These are phyloP conservation scores for Calliphora vomitoria DNA, from an alignment of 2,888 invertebrate genomes.

Conservation along the genomic window DNA sequence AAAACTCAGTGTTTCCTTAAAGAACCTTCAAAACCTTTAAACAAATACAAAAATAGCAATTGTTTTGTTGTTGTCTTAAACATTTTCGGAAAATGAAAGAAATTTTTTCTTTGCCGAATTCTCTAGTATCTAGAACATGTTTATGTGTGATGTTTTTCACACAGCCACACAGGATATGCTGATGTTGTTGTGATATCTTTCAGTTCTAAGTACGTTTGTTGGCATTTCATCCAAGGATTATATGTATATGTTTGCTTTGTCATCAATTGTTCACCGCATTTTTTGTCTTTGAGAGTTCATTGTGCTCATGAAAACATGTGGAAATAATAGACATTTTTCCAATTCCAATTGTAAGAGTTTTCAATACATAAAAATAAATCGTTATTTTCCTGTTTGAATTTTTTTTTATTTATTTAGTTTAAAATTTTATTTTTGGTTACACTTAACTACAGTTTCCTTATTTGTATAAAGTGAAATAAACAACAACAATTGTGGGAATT, in stretches of 20 bases:
- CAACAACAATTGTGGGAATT: conserved; percentile 35
- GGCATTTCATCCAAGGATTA: conserved; percentile 59
- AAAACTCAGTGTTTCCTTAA: neutral
- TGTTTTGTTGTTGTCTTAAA: neutral
- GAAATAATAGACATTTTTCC: conserved; percentile 7
- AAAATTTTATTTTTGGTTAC: conserved; percentile 18
- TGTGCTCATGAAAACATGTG: conserved; percentile 24
- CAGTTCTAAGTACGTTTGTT: conserved; percentile 48
- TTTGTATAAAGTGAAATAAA: conserved; percentile 4
- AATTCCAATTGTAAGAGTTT: conserved; percentile 28
- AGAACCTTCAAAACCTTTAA: neutral
- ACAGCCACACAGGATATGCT: conserved; percentile 21
- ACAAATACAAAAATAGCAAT: no score
- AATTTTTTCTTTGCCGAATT: neutral
- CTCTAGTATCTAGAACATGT: conserved; percentile 7
- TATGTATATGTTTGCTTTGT: conserved; percentile 39
- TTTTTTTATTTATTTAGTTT: conserved; percentile 30
- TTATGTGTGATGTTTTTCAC: conserved; percentile 35
- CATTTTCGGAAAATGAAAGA: conserved; percentile 14
- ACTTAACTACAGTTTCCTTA: conserved; percentile 43
- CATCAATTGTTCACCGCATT: conserved; percentile 54
- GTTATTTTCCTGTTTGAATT: neutral
- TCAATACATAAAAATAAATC: neutral
- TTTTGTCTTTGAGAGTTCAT: conserved; percentile 38
- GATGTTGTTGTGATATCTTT: conserved; percentile 11